Evolutionary conservation across 2,113 vertebrate genomes (phyloP).

Genomic region (Cyphomyrus discorhynchus): DNA sequence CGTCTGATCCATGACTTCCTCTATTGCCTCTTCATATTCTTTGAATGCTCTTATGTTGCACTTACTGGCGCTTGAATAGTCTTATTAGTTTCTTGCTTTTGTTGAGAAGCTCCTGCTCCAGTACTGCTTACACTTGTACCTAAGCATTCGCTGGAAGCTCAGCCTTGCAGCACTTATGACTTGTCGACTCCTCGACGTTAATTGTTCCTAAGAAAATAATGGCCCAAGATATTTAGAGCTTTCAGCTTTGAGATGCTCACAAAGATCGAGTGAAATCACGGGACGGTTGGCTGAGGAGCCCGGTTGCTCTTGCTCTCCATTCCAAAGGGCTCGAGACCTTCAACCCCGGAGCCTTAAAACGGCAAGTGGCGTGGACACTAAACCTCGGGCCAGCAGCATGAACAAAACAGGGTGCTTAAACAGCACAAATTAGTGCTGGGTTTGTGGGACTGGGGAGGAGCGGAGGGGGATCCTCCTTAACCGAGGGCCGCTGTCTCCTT

Average conservation of each 20-base stretch:
- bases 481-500: conserved; percentile 45
- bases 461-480: conserved; percentile 3
- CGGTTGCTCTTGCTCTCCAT: neutral
- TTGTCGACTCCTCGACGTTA: neutral
- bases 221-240: neutral
- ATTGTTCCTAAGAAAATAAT: neutral
- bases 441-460: neutral
- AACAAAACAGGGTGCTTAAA: conserved; percentile 52
- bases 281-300: neutral
- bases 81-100: neutral
- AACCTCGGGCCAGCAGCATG: neutral
- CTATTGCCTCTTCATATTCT: neutral
- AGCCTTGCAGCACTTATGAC: neutral
- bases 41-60: neutral
- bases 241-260: neutral
- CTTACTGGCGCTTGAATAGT: neutral
- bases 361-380: neutral
- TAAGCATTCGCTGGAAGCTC: neutral
- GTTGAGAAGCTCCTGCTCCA: neutral
- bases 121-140: neutral
- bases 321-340: neutral
- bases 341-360: neutral
- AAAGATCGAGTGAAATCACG: neutral
- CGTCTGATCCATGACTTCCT: neutral
- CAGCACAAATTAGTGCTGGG: conserved; percentile 34